Conservation (phyloP, 2,797 vertebrate genomes). For the Melopsittacus undulatus region DNA sequence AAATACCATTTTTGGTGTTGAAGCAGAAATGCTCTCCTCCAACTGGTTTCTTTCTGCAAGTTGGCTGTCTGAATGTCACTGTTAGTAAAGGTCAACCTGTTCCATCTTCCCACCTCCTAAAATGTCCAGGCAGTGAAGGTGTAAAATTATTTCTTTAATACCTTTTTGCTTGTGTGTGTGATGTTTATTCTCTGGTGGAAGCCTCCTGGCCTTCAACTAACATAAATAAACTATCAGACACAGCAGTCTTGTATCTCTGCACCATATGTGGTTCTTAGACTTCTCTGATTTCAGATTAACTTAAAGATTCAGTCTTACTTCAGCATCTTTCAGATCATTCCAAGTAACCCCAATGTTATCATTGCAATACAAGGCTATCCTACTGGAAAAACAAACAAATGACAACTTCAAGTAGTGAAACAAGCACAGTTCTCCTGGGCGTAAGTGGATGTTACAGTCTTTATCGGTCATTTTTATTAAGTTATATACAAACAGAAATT, state of each 20-base stretch:
- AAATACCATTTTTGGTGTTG: not conserved
- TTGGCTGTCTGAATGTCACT: not conserved
- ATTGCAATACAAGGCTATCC: not conserved
- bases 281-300: not conserved
- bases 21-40: not conserved
- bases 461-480: not conserved
- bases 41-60: not conserved
- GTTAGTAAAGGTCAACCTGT: not conserved
- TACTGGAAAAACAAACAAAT: not conserved
- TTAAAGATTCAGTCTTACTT: not conserved
- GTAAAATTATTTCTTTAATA: not conserved
- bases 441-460: not conserved
- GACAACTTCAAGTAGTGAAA: not conserved
- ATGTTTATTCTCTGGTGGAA: not conserved
- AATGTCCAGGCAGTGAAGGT: not conserved
- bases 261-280: not conserved
- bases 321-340: not conserved
- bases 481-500: not conserved
- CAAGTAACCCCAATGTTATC: not conserved
- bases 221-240: not conserved
- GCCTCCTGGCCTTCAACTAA: not conserved
- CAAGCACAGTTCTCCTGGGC: not conserved
- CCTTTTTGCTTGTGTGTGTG: not conserved
- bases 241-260: not conserved
- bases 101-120: not conserved